A percentile compares a stretch with the other conserved stretches of the same genome.
These are phyloP conservation scores for Petrosia ficiformis DNA, from an alignment of 37 sponge, comb jelly and placozoan genomes.

Conservation along the genomic window DNA sequence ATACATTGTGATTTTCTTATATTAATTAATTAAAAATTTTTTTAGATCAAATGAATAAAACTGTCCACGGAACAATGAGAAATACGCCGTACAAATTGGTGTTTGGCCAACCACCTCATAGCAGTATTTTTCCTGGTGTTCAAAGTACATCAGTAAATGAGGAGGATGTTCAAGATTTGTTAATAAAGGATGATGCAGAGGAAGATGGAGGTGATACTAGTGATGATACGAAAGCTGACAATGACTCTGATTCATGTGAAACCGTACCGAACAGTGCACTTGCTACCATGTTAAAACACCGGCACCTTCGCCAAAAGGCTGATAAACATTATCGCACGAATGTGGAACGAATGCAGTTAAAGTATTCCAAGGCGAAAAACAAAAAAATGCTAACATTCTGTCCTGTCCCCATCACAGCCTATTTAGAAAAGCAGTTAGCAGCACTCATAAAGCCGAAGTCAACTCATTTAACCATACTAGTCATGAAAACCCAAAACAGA, in stretches of 20 bases:
- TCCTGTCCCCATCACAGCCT: too few species aligned
- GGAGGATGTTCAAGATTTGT: constrained; percentile 38
- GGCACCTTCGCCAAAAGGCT: background rate
- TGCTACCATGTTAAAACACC: background rate
- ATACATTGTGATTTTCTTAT: background rate
- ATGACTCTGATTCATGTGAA: background rate
- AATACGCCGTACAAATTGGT: constrained; percentile 46
- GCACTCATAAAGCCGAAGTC: too few species aligned
- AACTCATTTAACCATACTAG: too few species aligned
- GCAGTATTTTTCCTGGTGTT: constrained; percentile 33
- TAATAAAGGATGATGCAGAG: constrained; percentile 8
- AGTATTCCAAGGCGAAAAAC: constrained; percentile 11
- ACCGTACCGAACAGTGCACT: background rate
- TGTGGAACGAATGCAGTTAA: constrained; percentile 12
- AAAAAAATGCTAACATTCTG: constrained; percentile 4
- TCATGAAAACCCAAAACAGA: too few species aligned
- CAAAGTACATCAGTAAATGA: constrained; percentile 8
- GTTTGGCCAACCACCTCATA: constrained; percentile 49
- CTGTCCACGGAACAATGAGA: constrained; percentile 36
- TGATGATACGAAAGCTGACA: background rate
- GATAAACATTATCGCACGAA: constrained; percentile 12
- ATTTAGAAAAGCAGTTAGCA: too few species aligned
- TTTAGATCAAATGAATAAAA: constrained; percentile 44
- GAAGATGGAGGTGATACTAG: background rate
- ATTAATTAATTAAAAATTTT: background rate